phyloP scores from a whole-genome alignment of 2,113 vertebrate genomes.

The Podiceps cristatus region DNA sequence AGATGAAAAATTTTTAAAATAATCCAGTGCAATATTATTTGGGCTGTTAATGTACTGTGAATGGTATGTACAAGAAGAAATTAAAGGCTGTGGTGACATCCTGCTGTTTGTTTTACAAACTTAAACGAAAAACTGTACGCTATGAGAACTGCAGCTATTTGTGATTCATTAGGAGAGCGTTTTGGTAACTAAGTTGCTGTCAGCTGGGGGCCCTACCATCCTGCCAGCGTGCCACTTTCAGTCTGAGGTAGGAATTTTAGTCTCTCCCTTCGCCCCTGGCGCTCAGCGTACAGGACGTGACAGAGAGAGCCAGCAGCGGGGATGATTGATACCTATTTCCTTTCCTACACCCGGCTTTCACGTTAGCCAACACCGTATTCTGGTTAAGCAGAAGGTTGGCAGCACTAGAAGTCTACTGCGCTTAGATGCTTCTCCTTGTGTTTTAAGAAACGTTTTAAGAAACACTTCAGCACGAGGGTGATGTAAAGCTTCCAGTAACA shows the following conservation, averaged over 20 bases:
- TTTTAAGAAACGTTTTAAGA: not conserved
- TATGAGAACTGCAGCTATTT: conserved; percentile 11
- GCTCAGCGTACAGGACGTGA: rapidly evolving
- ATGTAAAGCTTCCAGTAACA: not conserved
- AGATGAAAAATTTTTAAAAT: not conserved
- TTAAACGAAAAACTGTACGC: conserved; percentile 53
- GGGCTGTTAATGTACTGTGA: conserved; percentile 59
- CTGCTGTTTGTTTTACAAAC: conserved; percentile 69
- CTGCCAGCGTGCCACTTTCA: not conserved
- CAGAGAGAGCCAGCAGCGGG: not conserved
- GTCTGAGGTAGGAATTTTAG: not conserved
- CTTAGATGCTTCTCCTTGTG: not conserved
- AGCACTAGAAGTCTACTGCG: not conserved
- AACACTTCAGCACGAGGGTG: rapidly evolving
- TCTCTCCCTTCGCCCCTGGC: not conserved
- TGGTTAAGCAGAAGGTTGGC: not conserved
- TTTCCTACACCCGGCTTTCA: rapidly evolving
- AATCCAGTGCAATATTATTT: conserved; percentile 60
- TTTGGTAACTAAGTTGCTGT: not conserved
- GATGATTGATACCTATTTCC: rapidly evolving
- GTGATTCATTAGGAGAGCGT: not conserved
- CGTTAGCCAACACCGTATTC: rapidly evolving
- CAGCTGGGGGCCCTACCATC: not conserved
- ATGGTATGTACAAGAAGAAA: conserved; percentile 59
- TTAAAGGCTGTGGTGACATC: conserved; percentile 68